phyloP scores from a whole-genome alignment of 92 coral and sea anemone genomes.

The Phenganax stokvisi region DNA sequence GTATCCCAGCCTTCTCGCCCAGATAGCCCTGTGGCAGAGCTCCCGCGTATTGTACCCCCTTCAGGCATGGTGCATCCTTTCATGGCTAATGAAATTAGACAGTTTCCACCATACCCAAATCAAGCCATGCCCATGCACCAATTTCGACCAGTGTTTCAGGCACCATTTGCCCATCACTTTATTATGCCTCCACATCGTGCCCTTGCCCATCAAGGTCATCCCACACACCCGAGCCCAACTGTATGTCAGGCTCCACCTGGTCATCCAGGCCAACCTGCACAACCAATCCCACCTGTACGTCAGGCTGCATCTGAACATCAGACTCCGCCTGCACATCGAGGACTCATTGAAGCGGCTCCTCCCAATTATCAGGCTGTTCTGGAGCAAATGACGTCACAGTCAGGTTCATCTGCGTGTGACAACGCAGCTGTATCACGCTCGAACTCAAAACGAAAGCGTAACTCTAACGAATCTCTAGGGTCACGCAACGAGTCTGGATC shows the following conservation, averaged over 20 bases:
- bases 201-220: neutral
- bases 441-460: conserved; percentile 15
- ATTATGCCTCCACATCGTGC: neutral
- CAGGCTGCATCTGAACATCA: neutral
- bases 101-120: conserved; percentile 8
- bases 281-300: neutral
- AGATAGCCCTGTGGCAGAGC: neutral
- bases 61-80: conserved; percentile 18
- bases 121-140: neutral
- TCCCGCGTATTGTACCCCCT: neutral
- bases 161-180: conserved; percentile 1
- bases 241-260: neutral
- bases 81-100: neutral
- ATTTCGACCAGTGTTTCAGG: conserved; percentile 16
- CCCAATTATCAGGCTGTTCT: conserved; percentile 1
- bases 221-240: neutral
- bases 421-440: neutral
- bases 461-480: conserved; percentile 25
- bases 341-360: conserved; percentile 1
- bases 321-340: neutral
- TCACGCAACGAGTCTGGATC: conserved; percentile 36
- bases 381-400: conserved; percentile 5
- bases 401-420: conserved; percentile 17
- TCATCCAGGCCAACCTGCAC: neutral
- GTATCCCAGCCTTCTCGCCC: conserved; percentile 3